Evolutionary conservation across 23 tunicate genomes (phyloP), one percentile per base, ranked within the genome.

Genomic region (Aplidium turbinatum): DNA sequence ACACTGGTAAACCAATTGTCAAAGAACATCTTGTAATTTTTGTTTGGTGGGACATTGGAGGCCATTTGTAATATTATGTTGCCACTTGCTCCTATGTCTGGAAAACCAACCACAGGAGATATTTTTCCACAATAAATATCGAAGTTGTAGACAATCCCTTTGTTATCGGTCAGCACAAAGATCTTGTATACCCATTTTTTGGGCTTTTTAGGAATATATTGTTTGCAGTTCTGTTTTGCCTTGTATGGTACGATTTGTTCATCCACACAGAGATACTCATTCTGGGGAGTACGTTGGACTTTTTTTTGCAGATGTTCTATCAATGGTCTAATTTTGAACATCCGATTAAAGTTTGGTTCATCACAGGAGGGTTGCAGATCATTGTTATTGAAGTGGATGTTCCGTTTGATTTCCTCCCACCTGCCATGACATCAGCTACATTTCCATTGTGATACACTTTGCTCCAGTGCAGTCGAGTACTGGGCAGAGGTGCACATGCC

Each of bases 401-500:
- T 54, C 6, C 22, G 19, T n/a, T 54, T 54, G n/a, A 54, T n/a
- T 54, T 54, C 60, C 23, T 54, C 60, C 60, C 60, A 54, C 22
- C 60, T 54, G 21, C 23, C 60, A 54, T 54, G 22, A 54, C 23
- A 54, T 54, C 23, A n/a, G 60, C n/a, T n/a, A 54, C 60, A n/a
- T 54, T 13, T n/a, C n/a, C n/a, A n/a, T n/a, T n/a, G n/a, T n/a
- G n/a, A n/a, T 54, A 54, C 4, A 54, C 60, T 11, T 54, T 54
- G 22, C 23, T 54, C 60, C n/a, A 54, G 60, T 54, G 60, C 19
- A 54, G 60, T 13, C 60, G 19, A 4, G 22, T n/a, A 25, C 21
- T 54, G n/a, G 60, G 60, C 60, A 54, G 21, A 54, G 60, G 22
- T 5, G 60, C 60, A n/a, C 60, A 54, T 54, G 60, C n/a, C 60